These are phyloP conservation scores for Trichechus manatus DNA, from an alignment of 2,113 vertebrate genomes.

Conservation along the genomic window DNA sequence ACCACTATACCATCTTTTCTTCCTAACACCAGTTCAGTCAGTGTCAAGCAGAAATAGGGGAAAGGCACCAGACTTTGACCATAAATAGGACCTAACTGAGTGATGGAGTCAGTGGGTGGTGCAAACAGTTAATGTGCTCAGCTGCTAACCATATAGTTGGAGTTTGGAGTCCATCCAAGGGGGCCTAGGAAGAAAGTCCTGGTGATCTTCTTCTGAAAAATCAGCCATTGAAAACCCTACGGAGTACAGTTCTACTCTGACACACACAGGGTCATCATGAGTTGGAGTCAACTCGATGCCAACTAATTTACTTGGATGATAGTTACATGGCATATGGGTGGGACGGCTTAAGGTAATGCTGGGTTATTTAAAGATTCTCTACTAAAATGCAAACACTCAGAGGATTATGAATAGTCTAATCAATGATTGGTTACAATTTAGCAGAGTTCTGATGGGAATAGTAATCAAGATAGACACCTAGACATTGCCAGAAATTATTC, in stretches of 20 bases:
- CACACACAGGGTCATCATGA: background rate
- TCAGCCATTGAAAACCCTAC: background rate
- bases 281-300: background rate
- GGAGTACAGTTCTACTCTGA: background rate
- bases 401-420: background rate
- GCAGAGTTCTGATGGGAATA: background rate
- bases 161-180: background rate
- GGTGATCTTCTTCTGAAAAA: background rate
- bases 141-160: background rate
- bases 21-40: background rate
- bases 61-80: background rate
- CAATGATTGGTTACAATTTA: background rate
- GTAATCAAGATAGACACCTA: background rate
- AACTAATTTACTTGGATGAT: background rate
- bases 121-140: background rate
- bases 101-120: background rate
- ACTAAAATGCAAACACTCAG: background rate
- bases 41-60: background rate
- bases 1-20: background rate
- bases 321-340: fast-evolving
- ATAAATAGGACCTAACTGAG: too few species aligned
- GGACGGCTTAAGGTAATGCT: background rate
- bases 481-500: background rate
- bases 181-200: background rate
- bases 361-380: background rate